Base-by-base conservation (phyloP, 2,797 vertebrate species). In the Oryzias sinensis region DNA sequence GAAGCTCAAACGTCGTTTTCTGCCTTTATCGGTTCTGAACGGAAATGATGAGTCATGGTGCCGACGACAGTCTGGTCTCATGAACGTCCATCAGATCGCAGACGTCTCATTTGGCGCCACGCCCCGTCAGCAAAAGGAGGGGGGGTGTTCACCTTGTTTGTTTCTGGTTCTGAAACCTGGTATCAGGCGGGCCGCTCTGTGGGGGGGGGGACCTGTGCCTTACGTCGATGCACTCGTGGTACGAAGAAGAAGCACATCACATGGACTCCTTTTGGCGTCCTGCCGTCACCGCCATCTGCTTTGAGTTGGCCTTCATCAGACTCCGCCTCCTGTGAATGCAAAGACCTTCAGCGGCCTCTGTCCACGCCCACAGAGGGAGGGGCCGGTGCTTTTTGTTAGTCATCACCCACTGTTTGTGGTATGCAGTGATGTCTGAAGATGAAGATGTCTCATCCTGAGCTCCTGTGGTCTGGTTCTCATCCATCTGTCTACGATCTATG, bases 171-270 rank as follows among this genome's bases (percentile, higher is more conserved):
- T 92, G 93, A 13, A 16, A 25, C 56, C 48, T 49, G 20, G 50
- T 43, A 48, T 56, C 55, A 64, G 40, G 66, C 72, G 83, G 91
- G 89, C 92, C 92, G 87, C 94, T 95, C 94, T 94, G 94, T 94
- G 95, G 91, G 92, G 92, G 92, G 93, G 94, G 93, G 92, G 90
- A 93, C 81, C 33, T 90, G 93, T 94, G 92, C 97, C 96, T 98
- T 98, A 98, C 88, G 93, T 93, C 94, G 89, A 96, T 95, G 95
- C 94, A 95, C 93, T 95, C 83, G 94, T 94, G 96, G 94, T 95
- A 96, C 95, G 94, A 94, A 95, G 93, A 94, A 97, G 93, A 98
- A 98, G 96, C 97, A 98, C 96, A 98, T 94, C 91, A 86, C 86
- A 86, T 81, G 76, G 81, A 90, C 83, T 85, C 88, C 84, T 62